Evolutionary conservation across 2,888 invertebrate genomes (phyloP).

Genomic region (Tuta absoluta): DNA sequence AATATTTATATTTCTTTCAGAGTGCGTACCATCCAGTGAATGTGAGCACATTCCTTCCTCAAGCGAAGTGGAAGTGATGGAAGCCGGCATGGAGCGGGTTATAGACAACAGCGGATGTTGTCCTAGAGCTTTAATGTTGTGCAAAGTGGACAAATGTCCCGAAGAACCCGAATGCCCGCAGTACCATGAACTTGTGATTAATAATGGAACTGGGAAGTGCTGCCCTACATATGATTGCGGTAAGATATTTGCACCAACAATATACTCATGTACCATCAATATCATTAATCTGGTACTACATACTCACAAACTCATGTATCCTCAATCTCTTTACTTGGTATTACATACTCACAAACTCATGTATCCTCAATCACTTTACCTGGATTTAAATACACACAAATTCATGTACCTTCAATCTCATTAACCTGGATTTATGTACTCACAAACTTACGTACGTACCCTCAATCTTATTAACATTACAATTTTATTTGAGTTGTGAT

Average conservation of each 20-base stretch:
- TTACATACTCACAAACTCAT: background rate
- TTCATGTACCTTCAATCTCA: no score
- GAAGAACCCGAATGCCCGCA: conserved; percentile 80
- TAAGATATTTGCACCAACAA: conserved; percentile 47
- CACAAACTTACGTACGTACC: no score
- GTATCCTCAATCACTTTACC: no score
- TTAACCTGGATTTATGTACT: no score
- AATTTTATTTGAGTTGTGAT: no score
- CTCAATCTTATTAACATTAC: no score
- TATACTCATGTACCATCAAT: no score
- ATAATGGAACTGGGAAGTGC: conserved; percentile 75
- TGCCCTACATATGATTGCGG: conserved; percentile 86
- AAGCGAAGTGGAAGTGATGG: conserved; percentile 71
- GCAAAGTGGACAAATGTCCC: conserved; percentile 84
- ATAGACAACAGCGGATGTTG: conserved; percentile 84
- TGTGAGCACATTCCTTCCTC: conserved; percentile 79
- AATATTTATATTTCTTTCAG: no score
- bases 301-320: background rate
- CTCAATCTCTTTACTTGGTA: no score
- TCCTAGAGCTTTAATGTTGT: conserved; percentile 81
- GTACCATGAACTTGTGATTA: conserved; percentile 72
- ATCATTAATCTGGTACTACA: no score
- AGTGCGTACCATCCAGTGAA: conserved; percentile 87
- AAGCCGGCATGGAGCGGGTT: conserved; percentile 82
- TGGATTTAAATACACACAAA: no score